Evolutionary conservation across 2,888 invertebrate genomes (phyloP), one percentile per base, ranked within the genome.

Genomic region (Apamea monoglypha): DNA sequence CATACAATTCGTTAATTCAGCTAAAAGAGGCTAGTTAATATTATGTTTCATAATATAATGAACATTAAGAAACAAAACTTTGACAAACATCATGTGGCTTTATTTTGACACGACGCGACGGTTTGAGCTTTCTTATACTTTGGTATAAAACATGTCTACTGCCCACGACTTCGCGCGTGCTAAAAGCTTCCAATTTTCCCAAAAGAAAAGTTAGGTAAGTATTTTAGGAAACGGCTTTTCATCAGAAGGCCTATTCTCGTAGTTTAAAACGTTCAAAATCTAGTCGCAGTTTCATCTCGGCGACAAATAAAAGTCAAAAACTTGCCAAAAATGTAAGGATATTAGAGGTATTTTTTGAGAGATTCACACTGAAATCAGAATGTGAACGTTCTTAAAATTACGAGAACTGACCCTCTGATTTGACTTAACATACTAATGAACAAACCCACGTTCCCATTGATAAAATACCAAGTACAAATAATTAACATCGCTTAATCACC

Each of bases 401-500:
- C 47, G 14, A 47, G 14, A 47, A 14, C 8, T 14, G 47, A 7
- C 2, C 47, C 47, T 47, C 1, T 25, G 25, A 12, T 47, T 21
- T 50, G 8, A 36, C 36, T 12, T n/a, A 4, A 76, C 12, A 18
- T 7, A n/a, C 18, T 40, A 25, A 7, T 14, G 44, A 36, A 18
- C 10, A 14, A 44, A 36, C 36, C 12, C 36, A 47, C 16, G 16
- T 75, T 36, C n/a, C 3, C 7, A 44, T n/a, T 14, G 7, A 7
- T 59, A 16, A 59, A 40, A 18, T 21, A 32, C 32, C 25, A 36
- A 73, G 21, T 44, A 44, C 16, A 53, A 67, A 44, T 53, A 74
- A 81, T 66, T 73, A 44, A 18, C 29, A 69, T 18, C 50, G 0
- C 53, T 74, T 84, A 61, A 79, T 86, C 80, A 83, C 72, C 40